Evolutionary conservation across 2,797 vertebrate genomes (phyloP), one percentile per base, ranked within the genome.

Genomic region (Lepidocolaptes lacrymiger): DNA sequence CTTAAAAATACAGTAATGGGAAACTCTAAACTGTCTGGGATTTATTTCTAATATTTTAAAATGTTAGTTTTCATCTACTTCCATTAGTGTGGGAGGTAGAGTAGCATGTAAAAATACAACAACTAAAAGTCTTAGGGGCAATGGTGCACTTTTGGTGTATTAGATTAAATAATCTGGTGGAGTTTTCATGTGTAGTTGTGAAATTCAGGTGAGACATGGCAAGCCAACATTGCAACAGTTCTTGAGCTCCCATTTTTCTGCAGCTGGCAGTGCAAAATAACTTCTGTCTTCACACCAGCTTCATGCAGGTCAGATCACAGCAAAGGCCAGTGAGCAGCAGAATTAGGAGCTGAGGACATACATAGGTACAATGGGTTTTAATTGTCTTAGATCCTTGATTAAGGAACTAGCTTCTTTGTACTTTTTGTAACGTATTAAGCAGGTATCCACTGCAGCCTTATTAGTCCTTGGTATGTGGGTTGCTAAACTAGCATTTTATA

Each of bases 401-500:
- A 58, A 68, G 41, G 84, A 87, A 39, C 27, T 66, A 78, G 27
- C 11, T 80, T 7, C 34, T 88, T 51, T 87, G 22, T 59, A 52
- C 14, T 77, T 12, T 39, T 88, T 78, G 24, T 62, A 43, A 69
- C 32, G 9, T 46, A 27, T 91, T 72, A 68, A 81, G 46, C 14
- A 75, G 43, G 18, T 36, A 88, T 75, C 46, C 24, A 28, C 32
- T 73, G 37, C 44, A 85, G 37, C n/a, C 37, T 80, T 67, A 17
- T 10, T 67, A 43, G 30, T 61, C n/a, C 34, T 69, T 69, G 39
- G 26, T 62, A 36, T 1, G 2, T 18, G 41, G 36, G n/a, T 66
- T 87, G 56, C 75, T 36, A 49, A 85, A 95, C 66, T 17, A 87
- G 24, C 24, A 28, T 79, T 75, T 89, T 93, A 64, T 62, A 78